Conservation (phyloP, 2,113 vertebrate species). For the Rutilus rutilus region DNA sequence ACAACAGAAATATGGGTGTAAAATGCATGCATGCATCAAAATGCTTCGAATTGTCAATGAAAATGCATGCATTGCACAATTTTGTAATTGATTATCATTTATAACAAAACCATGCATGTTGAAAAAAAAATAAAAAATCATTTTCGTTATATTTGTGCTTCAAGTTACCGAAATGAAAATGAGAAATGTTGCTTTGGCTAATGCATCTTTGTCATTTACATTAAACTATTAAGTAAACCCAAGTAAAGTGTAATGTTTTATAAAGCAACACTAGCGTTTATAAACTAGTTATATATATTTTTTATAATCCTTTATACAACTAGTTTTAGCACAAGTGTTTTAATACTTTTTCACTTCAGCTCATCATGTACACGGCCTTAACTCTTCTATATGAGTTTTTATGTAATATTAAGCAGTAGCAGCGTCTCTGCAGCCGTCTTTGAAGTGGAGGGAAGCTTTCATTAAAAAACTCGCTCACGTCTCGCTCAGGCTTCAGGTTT, state of each 20-base stretch:
- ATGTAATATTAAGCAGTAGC: slow-evolving; percentile 22
- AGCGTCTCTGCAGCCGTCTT: background rate
- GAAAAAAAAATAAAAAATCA: too few species aligned
- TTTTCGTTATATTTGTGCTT: background rate
- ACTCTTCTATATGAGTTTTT: background rate
- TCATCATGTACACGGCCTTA: background rate
- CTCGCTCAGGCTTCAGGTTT: background rate
- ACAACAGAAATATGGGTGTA: background rate
- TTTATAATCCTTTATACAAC: too few species aligned
- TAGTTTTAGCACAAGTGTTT: background rate
- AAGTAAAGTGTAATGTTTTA: background rate
- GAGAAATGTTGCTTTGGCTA: background rate
- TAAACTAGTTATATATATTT: too few species aligned
- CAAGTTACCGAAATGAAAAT: background rate
- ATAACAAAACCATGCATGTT: background rate
- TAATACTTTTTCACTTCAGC: background rate
- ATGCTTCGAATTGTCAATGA: background rate
- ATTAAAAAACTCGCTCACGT: background rate
- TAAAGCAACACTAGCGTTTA: background rate
- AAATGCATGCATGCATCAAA: background rate
- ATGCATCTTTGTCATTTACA: background rate
- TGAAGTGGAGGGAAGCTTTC: slow-evolving; percentile 31
- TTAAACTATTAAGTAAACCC: background rate
- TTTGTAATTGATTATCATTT: background rate
- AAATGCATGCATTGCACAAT: background rate